phyloP scores from a whole-genome alignment of 2,797 vertebrate genomes.

The Borostomias antarcticus region DNA sequence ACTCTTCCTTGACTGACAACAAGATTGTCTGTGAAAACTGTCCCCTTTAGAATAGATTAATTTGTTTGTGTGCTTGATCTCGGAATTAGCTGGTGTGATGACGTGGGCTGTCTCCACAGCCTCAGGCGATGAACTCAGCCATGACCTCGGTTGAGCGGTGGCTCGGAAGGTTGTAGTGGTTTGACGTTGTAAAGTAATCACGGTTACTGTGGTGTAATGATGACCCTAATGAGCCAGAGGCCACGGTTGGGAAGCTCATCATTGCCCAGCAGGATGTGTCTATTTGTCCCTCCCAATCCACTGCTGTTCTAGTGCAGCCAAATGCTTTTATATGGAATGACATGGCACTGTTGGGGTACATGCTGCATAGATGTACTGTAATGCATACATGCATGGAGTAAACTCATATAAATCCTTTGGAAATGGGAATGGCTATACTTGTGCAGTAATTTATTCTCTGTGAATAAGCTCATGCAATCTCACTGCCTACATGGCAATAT shows the following conservation, averaged over 20 bases:
- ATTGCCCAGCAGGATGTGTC: constrained; percentile 29
- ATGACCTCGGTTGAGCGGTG: not conserved
- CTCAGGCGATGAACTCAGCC: not conserved
- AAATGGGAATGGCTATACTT: not conserved
- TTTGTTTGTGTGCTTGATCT: not conserved
- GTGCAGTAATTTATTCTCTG: too few species aligned
- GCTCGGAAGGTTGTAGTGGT: constrained; percentile 8
- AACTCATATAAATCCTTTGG: too few species aligned
- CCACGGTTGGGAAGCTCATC: constrained; percentile 37
- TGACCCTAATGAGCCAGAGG: constrained; percentile 32
- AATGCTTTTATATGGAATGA: not conserved
- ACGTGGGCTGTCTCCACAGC: constrained; percentile 1
- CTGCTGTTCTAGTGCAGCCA: not conserved
- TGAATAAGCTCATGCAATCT: too few species aligned
- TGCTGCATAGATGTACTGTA: too few species aligned
- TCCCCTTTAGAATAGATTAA: not conserved
- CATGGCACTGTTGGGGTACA: constrained; percentile 1
- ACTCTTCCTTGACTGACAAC: too few species aligned
- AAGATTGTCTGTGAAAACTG: too few species aligned
- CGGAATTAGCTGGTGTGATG: too few species aligned
- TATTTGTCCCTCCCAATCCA: constrained; percentile 3
- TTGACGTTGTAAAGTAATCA: constrained; percentile 38
- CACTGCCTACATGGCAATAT: too few species aligned
- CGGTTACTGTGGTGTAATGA: constrained; percentile 20
- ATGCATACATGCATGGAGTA: too few species aligned